These are phyloP conservation scores for Nyctibius grandis DNA, from an alignment of 2,797 vertebrate species.

Conservation along the genomic window DNA sequence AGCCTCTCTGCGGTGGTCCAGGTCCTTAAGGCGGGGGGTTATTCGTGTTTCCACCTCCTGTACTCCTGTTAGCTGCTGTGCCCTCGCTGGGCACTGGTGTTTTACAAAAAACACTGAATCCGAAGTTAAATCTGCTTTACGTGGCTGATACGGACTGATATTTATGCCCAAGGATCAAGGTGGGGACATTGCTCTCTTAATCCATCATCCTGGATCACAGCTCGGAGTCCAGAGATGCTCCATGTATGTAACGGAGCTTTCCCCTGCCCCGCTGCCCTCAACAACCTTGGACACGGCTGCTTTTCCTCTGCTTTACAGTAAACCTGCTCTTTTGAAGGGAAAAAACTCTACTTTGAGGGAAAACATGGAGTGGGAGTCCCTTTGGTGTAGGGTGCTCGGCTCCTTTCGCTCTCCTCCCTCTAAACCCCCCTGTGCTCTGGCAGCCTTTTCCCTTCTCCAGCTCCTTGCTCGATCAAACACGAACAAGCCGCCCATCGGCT, in stretches of 20 bases:
- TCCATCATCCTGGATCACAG: background rate
- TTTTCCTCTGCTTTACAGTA: background rate
- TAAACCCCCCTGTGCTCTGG: background rate
- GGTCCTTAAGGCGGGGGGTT: background rate
- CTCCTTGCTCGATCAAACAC: background rate
- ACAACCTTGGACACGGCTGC: background rate
- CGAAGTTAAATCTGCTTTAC: background rate
- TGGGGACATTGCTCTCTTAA: background rate
- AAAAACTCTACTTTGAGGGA: background rate
- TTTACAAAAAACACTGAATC: background rate
- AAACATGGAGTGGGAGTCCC: background rate
- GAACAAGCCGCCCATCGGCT: accelerated
- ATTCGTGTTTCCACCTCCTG: background rate
- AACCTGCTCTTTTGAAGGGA: accelerated
- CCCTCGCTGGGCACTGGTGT: background rate
- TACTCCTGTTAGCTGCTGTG: background rate
- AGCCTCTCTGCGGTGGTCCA: background rate
- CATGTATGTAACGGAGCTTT: background rate
- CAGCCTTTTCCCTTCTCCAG: background rate
- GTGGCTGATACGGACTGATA: accelerated
- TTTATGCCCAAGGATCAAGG: background rate
- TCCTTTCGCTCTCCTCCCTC: background rate
- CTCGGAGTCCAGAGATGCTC: background rate
- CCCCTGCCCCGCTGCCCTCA: background rate
- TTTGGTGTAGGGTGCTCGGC: accelerated